A percentile compares a stretch with the other conserved stretches of the same genome.
phyloP scores from a whole-genome alignment of 2,113 vertebrate genomes.

The Odobenus rosmarus region DNA sequence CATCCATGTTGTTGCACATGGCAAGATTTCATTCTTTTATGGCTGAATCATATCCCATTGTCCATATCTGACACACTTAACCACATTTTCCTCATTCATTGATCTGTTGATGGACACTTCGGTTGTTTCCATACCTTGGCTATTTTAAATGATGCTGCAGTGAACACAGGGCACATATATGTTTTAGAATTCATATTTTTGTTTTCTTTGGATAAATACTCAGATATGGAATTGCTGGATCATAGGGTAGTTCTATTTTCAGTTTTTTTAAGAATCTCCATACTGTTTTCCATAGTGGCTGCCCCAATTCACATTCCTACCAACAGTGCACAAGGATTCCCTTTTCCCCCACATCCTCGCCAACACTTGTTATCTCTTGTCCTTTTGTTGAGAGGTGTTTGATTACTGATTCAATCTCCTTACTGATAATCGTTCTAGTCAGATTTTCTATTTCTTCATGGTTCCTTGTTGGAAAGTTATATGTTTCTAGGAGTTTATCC shows the following conservation, averaged over 20 bases:
- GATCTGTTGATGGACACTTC: neutral
- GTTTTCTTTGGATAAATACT: neutral
- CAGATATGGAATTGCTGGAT: neutral
- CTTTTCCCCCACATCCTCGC: neutral
- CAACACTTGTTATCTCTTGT: neutral
- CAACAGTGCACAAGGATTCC: neutral
- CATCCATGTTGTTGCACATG: neutral
- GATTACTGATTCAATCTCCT: neutral
- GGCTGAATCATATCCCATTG: neutral
- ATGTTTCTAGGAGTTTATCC: neutral
- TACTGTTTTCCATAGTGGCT: neutral
- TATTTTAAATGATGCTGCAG: neutral
- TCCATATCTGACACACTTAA: neutral
- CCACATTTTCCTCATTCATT: neutral
- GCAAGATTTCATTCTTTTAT: neutral
- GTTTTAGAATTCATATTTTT: neutral
- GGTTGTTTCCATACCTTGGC: neutral
- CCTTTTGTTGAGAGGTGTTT: neutral
- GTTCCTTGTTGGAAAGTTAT: neutral
- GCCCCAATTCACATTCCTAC: neutral
- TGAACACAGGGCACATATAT: neutral
- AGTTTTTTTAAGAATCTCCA: neutral
- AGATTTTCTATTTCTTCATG: neutral
- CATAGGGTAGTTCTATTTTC: neutral
- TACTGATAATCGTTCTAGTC: neutral